phyloP scores from a whole-genome alignment of 2,888 invertebrate genomes.

The Thera britannica region DNA sequence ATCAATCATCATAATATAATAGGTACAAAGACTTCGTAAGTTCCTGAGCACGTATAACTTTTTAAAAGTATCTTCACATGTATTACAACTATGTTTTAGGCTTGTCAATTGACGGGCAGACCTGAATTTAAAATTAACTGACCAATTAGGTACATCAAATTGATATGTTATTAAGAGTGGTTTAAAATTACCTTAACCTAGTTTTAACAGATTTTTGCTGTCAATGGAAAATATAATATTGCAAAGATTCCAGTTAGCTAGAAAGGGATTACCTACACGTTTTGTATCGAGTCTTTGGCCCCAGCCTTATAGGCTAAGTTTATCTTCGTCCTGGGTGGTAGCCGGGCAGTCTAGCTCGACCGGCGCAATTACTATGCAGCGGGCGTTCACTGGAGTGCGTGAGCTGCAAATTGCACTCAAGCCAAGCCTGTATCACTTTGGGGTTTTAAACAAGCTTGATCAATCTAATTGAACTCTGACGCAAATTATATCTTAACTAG shows the following conservation, averaged over 20 bases:
- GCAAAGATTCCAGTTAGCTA: neutral
- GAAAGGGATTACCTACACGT: neutral
- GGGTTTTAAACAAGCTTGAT: conserved; percentile 6
- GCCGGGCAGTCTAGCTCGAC: conserved; percentile 68
- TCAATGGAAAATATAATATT: conserved; percentile 1
- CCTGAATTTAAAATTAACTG: neutral
- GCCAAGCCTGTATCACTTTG: conserved; percentile 1
- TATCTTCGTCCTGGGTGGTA: conserved; percentile 60
- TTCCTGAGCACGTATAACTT: neutral
- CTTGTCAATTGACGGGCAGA: neutral
- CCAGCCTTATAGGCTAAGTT: conserved; percentile 16
- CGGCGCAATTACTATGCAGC: conserved; percentile 54
- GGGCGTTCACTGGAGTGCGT: conserved; percentile 48
- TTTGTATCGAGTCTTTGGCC: neutral
- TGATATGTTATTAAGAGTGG: neutral
- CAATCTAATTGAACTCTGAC: neutral
- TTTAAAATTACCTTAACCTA: no score
- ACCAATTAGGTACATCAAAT: neutral
- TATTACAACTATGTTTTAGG: neutral
- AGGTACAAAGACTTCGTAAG: neutral
- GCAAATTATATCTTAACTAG: neutral
- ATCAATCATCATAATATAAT: neutral
- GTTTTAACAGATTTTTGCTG: neutral
- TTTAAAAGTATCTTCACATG: neutral
- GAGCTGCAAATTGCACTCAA: conserved; percentile 45